Evolutionary conservation across 2,888 invertebrate genomes (phyloP).

Genomic region (Celastrina argiolus): DNA sequence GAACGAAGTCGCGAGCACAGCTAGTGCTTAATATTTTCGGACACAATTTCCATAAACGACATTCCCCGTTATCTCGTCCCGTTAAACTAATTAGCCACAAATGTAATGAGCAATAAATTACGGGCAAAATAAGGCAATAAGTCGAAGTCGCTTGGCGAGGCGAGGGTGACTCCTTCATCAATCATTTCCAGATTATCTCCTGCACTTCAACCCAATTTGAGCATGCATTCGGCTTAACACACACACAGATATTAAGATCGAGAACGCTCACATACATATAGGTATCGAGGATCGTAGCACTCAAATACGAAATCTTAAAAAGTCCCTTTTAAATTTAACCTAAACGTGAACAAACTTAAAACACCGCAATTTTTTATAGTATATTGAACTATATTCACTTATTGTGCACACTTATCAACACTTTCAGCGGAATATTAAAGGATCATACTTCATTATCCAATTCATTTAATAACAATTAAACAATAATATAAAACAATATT

Average conservation of each 20-base stretch:
- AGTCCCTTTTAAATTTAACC: no score
- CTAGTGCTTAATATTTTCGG: background rate
- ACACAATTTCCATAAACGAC: background rate
- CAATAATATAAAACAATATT: no score
- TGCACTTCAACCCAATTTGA: constrained; percentile 77
- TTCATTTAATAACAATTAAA: no score
- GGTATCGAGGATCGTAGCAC: background rate
- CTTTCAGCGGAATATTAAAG: no score
- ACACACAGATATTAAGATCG: constrained; percentile 41
- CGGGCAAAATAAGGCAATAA: constrained; percentile 25
- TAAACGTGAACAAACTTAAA: no score
- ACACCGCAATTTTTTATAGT: no score
- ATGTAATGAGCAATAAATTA: constrained; percentile 25
- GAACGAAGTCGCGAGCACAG: no score
- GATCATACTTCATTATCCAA: no score
- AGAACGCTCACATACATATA: background rate
- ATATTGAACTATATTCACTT: no score
- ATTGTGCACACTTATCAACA: no score
- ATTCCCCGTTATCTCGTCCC: background rate
- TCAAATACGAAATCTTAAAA: background rate
- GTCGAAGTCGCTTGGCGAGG: constrained; percentile 38
- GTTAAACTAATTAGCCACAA: constrained; percentile 19
- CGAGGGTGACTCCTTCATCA: constrained; percentile 46
- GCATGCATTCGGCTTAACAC: constrained; percentile 69
- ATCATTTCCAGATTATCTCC: constrained; percentile 77